Percentiles rank a stretch among this genome's conserved stretches.
phyloP scores from a whole-genome alignment of 37 sponge, comb jelly and placozoan species.

The Cladorhizidae sp. region DNA sequence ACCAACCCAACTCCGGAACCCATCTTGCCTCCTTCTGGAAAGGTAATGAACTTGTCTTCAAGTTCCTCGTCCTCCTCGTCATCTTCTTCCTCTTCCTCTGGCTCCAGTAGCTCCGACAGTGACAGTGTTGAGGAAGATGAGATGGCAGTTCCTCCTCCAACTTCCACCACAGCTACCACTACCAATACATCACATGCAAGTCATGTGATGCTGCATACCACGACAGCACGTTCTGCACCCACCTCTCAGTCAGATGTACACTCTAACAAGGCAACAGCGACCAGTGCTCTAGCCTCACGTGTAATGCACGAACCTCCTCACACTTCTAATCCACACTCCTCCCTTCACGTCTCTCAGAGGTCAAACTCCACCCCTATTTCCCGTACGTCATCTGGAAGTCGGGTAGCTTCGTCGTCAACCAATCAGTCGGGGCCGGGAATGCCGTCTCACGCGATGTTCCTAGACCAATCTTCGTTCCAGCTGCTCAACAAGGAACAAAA shows the following conservation, averaged over 20 bases:
- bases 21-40: not conserved
- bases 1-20: constrained; percentile 54
- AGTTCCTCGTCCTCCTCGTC: constrained; percentile 9
- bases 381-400: too few species aligned
- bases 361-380: too few species aligned
- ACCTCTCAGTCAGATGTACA: constrained; percentile 9
- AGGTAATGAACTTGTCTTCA: not conserved
- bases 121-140: constrained; percentile 24
- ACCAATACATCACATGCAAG: constrained; percentile 9
- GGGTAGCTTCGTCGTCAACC: too few species aligned
- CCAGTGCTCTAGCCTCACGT: not conserved
- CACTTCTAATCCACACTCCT: too few species aligned
- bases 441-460: too few species aligned
- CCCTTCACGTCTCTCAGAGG: too few species aligned
- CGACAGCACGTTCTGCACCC: not conserved
- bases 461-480: too few species aligned
- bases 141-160: not conserved
- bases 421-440: too few species aligned
- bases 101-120: constrained; percentile 35
- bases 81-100: constrained; percentile 25
- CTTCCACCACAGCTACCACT: constrained; percentile 5
- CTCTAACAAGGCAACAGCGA: not conserved
- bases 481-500: too few species aligned
- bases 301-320: too few species aligned
- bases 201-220: not conserved